Evolutionary conservation across 2,797 vertebrate genomes (phyloP).

Genomic region (Cynodonichthys magdalenae): DNA sequence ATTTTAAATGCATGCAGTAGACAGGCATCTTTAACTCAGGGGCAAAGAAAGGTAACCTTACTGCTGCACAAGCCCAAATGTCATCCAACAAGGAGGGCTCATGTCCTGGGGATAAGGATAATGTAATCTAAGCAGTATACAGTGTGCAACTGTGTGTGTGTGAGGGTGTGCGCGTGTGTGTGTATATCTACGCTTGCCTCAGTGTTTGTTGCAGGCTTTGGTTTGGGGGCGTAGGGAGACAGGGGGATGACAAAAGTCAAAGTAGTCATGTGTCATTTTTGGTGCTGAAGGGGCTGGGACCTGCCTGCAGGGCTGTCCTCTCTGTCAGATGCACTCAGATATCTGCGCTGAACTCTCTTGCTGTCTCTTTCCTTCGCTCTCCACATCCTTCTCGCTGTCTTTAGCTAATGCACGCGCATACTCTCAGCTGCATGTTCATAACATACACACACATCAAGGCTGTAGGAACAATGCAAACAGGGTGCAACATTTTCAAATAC

Average conservation of each 20-base stretch:
- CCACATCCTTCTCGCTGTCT: constrained; percentile 61
- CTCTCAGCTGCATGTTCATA: constrained; percentile 42
- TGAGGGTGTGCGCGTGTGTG: constrained; percentile 61
- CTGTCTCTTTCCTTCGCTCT: constrained; percentile 66
- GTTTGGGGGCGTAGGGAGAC: constrained; percentile 70
- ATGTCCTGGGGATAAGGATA: constrained; percentile 78
- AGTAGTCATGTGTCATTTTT: constrained; percentile 83
- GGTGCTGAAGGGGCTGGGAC: constrained; percentile 79
- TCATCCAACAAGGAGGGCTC: constrained; percentile 81
- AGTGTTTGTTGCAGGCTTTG: constrained; percentile 74
- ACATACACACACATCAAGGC: constrained; percentile 18
- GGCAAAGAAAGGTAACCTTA: constrained; percentile 83
- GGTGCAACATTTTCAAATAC: constrained; percentile 11
- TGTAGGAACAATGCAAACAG: constrained; percentile 24
- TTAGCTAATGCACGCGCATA: constrained; percentile 42
- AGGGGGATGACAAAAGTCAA: constrained; percentile 82
- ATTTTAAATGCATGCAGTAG: constrained; percentile 80
- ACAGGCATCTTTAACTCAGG: constrained; percentile 82
- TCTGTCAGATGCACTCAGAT: constrained; percentile 83
- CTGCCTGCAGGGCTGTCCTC: constrained; percentile 79
- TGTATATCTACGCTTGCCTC: constrained; percentile 48
- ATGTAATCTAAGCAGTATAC: constrained; percentile 85
- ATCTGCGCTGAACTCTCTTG: constrained; percentile 74
- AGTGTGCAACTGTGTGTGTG: constrained; percentile 74
- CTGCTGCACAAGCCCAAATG: constrained; percentile 83